Conservation (phyloP, 2,888 invertebrate species). For the Pseudococcus longispinus region DNA sequence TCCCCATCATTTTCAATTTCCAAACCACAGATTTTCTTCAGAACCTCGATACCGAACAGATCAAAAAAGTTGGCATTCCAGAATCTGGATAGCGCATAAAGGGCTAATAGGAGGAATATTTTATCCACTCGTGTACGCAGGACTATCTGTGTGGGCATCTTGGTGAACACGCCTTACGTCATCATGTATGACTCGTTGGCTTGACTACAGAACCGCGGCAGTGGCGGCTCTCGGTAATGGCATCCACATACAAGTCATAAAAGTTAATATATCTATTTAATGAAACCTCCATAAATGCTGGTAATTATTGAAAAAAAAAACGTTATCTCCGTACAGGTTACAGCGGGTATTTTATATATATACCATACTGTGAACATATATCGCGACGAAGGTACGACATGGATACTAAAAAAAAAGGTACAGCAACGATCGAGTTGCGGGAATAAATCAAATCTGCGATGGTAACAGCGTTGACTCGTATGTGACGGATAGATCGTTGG, state of each 20-base stretch:
- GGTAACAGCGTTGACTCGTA: slow-evolving; percentile 18
- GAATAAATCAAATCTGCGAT: slow-evolving; percentile 19
- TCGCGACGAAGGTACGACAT: too few relatives aligned
- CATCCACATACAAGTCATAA: slow-evolving; percentile 21
- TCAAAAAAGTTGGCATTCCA: too few relatives aligned
- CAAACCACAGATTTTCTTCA: too few relatives aligned
- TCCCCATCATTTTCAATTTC: too few relatives aligned
- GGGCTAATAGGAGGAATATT: too few relatives aligned
- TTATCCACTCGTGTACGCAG: background rate
- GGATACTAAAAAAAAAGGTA: background rate
- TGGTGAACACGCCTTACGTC: background rate
- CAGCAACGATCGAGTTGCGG: background rate
- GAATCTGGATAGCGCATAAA: too few relatives aligned
- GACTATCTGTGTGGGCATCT: background rate
- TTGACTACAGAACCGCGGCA: background rate
- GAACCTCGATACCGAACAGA: too few relatives aligned
- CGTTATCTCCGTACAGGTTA: background rate
- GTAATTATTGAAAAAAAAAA: slow-evolving; percentile 36
- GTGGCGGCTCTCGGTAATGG: background rate
- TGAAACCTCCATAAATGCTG: slow-evolving; percentile 34
- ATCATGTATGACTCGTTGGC: background rate
- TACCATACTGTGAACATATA: background rate
- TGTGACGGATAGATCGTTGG: slow-evolving; percentile 43
- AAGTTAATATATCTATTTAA: slow-evolving; percentile 44
- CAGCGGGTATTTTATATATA: background rate